Percentiles rank a stretch among this genome's conserved stretches.
phyloP scores from a whole-genome alignment of 2,113 vertebrate genomes.

The Cavia porcellus region DNA sequence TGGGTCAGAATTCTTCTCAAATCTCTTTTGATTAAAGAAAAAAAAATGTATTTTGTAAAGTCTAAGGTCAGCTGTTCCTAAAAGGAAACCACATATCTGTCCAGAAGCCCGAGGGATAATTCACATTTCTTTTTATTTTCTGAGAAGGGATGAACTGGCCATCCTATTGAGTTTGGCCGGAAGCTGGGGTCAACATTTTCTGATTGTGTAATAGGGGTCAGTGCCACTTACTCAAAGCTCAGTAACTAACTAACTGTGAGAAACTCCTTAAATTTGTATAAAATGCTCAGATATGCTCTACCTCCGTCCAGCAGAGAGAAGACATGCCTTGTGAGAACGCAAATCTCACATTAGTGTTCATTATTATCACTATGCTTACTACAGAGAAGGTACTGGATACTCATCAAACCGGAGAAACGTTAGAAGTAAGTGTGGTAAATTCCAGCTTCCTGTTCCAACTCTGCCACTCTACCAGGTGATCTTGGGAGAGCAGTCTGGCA shows the following conservation, averaged over 20 bases:
- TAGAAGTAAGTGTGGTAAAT: background rate
- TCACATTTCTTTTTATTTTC: background rate
- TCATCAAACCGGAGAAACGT: constrained; percentile 10
- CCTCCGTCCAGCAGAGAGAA: background rate
- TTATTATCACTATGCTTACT: background rate
- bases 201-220: background rate
- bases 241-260: background rate
- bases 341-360: background rate
- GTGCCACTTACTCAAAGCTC: background rate
- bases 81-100: background rate
- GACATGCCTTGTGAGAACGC: background rate
- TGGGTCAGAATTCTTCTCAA: constrained; percentile 29
- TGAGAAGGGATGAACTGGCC: constrained; percentile 11
- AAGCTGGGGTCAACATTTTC: background rate
- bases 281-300: background rate
- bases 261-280: background rate
- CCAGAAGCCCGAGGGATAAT: background rate
- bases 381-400: background rate
- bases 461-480: background rate
- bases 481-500: background rate
- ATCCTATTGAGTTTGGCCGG: background rate
- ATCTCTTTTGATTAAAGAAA: background rate
- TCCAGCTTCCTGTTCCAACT: background rate
- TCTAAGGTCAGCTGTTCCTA: background rate
- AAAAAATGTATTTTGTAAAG: background rate